Evolutionary conservation across 2,113 vertebrate genomes (phyloP), one percentile per base, ranked within the genome.

Genomic region (Rhagologus leucostigma): DNA sequence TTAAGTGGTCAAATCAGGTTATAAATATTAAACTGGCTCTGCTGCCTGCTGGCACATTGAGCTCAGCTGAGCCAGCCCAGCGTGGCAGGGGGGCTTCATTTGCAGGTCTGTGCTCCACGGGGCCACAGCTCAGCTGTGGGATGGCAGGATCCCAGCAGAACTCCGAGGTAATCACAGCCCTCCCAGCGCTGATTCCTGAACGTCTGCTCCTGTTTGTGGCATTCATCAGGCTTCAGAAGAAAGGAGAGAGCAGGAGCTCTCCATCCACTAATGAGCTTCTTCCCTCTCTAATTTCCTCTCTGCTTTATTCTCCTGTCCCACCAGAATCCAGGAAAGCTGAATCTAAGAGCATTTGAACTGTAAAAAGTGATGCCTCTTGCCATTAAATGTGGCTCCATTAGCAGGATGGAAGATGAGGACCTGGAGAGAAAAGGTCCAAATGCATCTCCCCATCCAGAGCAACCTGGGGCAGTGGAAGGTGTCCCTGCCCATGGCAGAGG

Each of bases 11-110:
- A 63, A 74, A 92, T 75, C 22, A 64, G 6, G 20, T 74, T 67
- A 71, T 93, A 96, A 95, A 96, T 95, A 91, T 91, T 75, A 75
- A 95, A 82, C 19, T 71, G 35, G 6, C 21, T 6, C 1, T 64
- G 80, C 77, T 89, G 71, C 59, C 89, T 94, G 84, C 89, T 91
- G 96, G 42, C 68, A 52, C 63, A 16, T 22, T 70, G 44, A n/a
- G 69, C 76, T 75, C 68, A 14, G 80, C 68, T 42, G 63, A 95
- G 64, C 42, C 79, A 59, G 64, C 79, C n/a, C 50, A 47, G 79
- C 22, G 0, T 47, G 55, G 37, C 11, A 0, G 64, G 35, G 50
- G 50, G 19, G 37, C 49, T 91, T 92, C 80, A 44, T 92, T 86
- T 81, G 63, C 75, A 55, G 76, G 56, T 81, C 64, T 56, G 6